Conservation (phyloP, 2,113 vertebrate species). For the Pygoscelis adeliae region DNA sequence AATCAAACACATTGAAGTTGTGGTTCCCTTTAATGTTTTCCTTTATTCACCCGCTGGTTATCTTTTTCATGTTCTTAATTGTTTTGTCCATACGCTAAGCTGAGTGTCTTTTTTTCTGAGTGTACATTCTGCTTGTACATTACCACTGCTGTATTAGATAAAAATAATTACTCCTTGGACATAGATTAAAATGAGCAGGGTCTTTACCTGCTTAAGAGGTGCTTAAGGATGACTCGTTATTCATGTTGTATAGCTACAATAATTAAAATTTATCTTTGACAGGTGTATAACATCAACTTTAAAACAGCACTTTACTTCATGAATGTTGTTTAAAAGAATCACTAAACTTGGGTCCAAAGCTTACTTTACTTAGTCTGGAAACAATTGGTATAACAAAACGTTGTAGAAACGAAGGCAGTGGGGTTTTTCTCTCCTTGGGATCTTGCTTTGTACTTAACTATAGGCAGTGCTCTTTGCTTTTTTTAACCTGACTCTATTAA, state of each 20-base stretch:
- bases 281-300: not conserved
- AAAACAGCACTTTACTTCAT: not conserved
- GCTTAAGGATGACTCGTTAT: not conserved
- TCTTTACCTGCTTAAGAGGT: not conserved
- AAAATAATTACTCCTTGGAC: not conserved
- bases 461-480: not conserved
- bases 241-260: not conserved
- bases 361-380: not conserved
- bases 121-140: not conserved
- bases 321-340: not conserved
- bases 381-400: not conserved
- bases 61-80: not conserved
- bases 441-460: not conserved
- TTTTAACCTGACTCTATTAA: not conserved
- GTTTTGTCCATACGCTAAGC: not conserved
- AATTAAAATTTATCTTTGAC: not conserved
- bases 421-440: not conserved
- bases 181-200: not conserved
- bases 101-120: not conserved
- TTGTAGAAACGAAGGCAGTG: not conserved
- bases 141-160: not conserved
- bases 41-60: not conserved
- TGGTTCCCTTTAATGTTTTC: not conserved
- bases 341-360: not conserved
- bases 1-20: not conserved